Base-by-base conservation (phyloP, 2,797 vertebrate genomes). In the Alectoris magna region DNA sequence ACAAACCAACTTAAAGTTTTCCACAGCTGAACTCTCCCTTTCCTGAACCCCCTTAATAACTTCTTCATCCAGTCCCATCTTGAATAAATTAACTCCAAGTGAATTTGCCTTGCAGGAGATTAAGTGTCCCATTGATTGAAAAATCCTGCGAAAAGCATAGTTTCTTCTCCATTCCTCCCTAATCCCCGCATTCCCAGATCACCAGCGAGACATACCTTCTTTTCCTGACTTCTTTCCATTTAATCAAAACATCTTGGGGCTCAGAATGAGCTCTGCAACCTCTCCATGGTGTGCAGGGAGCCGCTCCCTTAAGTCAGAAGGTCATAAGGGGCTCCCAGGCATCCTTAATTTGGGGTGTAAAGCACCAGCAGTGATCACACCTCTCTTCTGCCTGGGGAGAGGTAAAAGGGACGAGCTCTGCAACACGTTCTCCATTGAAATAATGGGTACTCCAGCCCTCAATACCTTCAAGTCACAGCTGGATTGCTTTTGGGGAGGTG, bases 41-140 rank as follows among this genome's bases (percentile, higher is more conserved):
- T 59, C 66, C 19, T 18, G 73, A 72, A 67, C 76, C 92, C 88
- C 93, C 51, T 66, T 15, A 18, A 86, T 95, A 92, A 38, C 78
- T 90, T 36, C 80, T 94, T 93, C 78, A 58, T 66, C 81, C 80
- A 48, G 80, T 44, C 56, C 87, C 96, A 95, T 96, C 96, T 96
- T 97, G 96, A 96, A 93, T 79, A 60, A 94, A 97, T 97, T 94
- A 97, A 81, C 72, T 31, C 46, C 76, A 27, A 78, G 91, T 93
- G 80, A 29, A 70, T 91, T 84, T 58, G 51, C 74, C 68, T 94
- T 74, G 87, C 84, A 69, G 88, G 79, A 95, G 94, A 96, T 96
- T 93, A 92, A 95, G 96, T 95, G 97, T 97, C 96, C 96, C 93
- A 81, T 24, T 79, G 82, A 90, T 94, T 89, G 92, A 76, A 88